phyloP scores from a whole-genome alignment of 2,888 invertebrate genomes.

The Rhogogaster chlorosoma region DNA sequence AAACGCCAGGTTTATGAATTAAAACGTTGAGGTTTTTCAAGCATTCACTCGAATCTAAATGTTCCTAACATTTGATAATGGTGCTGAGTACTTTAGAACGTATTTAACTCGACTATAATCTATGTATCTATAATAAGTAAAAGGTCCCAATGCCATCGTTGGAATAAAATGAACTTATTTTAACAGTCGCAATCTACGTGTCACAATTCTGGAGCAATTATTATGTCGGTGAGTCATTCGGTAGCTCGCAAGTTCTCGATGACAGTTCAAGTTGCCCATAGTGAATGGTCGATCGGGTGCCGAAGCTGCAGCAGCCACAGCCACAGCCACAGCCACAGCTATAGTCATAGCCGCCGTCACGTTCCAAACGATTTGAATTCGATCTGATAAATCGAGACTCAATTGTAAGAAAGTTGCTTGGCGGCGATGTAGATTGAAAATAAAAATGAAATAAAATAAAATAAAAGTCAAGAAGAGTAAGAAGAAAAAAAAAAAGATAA shows the following conservation, averaged over 20 bases:
- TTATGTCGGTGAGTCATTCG: slow-evolving; percentile 47
- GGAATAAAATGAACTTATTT: not conserved
- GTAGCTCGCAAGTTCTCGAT: slow-evolving; percentile 31
- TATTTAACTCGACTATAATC: not conserved
- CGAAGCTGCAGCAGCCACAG: not conserved
- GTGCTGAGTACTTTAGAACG: not conserved
- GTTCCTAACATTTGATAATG: not conserved
- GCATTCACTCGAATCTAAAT: not conserved
- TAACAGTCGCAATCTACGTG: slow-evolving; percentile 4
- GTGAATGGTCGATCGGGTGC: not conserved
- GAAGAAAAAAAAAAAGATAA: not conserved
- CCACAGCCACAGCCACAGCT: not conserved
- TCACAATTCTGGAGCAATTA: slow-evolving; percentile 43
- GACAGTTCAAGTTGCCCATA: slow-evolving; percentile 38
- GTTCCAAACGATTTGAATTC: slow-evolving; percentile 37
- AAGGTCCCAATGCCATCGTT: slow-evolving; percentile 6
- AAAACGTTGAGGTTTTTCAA: not conserved
- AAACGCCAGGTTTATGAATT: not conserved
- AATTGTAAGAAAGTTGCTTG: slow-evolving; percentile 5
- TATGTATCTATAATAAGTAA: not conserved
- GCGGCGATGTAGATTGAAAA: not conserved
- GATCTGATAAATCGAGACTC: slow-evolving; percentile 42
- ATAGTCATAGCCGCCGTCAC: not conserved
- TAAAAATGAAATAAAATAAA: not conserved
- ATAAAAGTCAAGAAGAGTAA: not conserved